Conservation (phyloP, 2,888 invertebrate genomes). For the Sussaba pulchella region DNA sequence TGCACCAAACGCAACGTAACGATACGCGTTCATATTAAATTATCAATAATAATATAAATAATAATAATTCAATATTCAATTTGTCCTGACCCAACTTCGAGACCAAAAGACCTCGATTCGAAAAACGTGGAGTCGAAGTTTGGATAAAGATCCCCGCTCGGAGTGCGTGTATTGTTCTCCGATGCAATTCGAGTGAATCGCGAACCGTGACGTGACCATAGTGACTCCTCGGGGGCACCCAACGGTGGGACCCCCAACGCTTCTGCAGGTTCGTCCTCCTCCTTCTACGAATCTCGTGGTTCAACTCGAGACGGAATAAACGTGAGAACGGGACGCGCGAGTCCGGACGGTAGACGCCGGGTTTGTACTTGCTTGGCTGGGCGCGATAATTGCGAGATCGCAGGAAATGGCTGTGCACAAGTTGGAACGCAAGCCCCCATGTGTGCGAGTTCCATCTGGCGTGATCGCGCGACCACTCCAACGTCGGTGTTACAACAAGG, state of each 20-base stretch:
- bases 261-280: conserved; percentile 25
- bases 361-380: conserved; percentile 64
- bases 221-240: conserved; percentile 4
- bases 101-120: conserved; percentile 20
- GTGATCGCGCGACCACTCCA: too few species aligned
- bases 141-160: conserved; percentile 18
- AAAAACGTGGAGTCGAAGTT: neutral
- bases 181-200: conserved; percentile 12
- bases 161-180: conserved; percentile 31
- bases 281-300: conserved; percentile 32
- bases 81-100: too few species aligned
- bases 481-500: too few species aligned
- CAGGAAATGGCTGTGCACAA: conserved; percentile 65
- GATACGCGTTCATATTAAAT: too few species aligned
- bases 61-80: too few species aligned
- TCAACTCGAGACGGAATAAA: conserved; percentile 40
- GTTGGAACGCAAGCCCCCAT: conserved; percentile 57
- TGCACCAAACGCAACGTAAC: too few species aligned
- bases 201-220: conserved; percentile 41
- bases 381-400: conserved; percentile 69
- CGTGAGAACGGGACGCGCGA: conserved; percentile 62
- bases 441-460: neutral
- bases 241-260: conserved; percentile 28
- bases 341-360: conserved; percentile 45
- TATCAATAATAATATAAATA: too few species aligned